These are phyloP conservation scores for Thalassophryne amazonica DNA, from an alignment of 2,797 vertebrate genomes.

Conservation along the genomic window DNA sequence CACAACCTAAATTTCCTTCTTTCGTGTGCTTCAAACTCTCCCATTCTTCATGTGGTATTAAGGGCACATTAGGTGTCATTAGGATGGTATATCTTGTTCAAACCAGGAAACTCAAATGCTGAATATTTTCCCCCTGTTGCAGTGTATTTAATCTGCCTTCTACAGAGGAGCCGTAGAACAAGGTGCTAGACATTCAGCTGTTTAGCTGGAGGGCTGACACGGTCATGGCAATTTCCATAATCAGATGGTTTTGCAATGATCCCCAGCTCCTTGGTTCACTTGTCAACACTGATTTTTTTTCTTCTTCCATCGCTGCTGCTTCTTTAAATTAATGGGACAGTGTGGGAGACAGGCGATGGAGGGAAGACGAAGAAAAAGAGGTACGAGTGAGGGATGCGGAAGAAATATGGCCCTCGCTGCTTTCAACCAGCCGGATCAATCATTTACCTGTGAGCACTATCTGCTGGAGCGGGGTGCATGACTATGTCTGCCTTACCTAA, in stretches of 20 bases:
- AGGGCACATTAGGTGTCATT: no score
- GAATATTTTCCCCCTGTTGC: background rate
- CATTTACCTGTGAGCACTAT: slow-evolving; percentile 90
- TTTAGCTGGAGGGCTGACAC: slow-evolving; percentile 48
- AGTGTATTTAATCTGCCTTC: slow-evolving; percentile 31
- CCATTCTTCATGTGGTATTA: no score
- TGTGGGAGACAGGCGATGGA: slow-evolving; percentile 43
- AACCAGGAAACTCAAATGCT: background rate
- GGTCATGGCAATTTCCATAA: slow-evolving; percentile 77
- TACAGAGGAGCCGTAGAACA: slow-evolving; percentile 38
- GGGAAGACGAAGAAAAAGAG: slow-evolving; percentile 48
- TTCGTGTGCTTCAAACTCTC: slow-evolving; percentile 16
- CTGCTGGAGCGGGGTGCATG: slow-evolving; percentile 81
- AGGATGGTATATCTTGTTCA: background rate
- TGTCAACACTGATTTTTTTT: slow-evolving; percentile 92
- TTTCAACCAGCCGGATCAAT: slow-evolving; percentile 88
- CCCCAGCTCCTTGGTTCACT: slow-evolving; percentile 84
- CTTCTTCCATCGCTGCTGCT: slow-evolving; percentile 83
- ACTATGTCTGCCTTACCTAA: slow-evolving; percentile 77
- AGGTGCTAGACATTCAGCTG: slow-evolving; percentile 26
- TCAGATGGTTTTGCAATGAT: slow-evolving; percentile 82
- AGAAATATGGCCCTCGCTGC: slow-evolving; percentile 73
- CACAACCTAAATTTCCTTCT: slow-evolving; percentile 45
- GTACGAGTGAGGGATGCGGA: slow-evolving; percentile 23
- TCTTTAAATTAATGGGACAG: slow-evolving; percentile 78